Evolutionary conservation across 2,888 invertebrate genomes (phyloP), one percentile per base, ranked within the genome.

Genomic region (Cryptophagus acutangulus): DNA sequence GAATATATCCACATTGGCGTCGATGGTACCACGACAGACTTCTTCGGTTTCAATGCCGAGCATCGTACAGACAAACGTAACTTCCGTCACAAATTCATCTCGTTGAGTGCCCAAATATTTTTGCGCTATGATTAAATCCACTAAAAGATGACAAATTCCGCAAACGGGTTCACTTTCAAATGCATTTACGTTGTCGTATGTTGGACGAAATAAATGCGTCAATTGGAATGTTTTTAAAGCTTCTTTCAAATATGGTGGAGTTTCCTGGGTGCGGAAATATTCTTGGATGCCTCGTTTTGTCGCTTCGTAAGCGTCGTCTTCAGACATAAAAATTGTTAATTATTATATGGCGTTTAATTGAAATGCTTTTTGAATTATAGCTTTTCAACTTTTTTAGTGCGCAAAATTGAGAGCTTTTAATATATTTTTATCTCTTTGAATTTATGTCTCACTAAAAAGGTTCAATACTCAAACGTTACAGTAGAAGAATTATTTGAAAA

Each of bases 1-100:
- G 14, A 81, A 53, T 16, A 77, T 74, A 15, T 77, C 78, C 26
- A 3, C 26, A 26, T 26, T 26, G 4, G 3, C 12, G 3, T 26
- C 26, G 9, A 26, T n/a, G 13, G 28, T n/a, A 2, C 45, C 45
- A 9, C 33, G 17, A 36, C 45, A 45, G 8, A 45, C 45, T 13
- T 38, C 17, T 3, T 37, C 10, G n/a, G 29, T 30, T 33, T 45
- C 45, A 18, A 45, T 36, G 25, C 30, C 14, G n/a, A 45, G 26
- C 3, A 16, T 10, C 2, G 16, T 30, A 25, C 45, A 45, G 10
- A 45, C 17, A 33, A 16, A 17, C 8, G 17, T 31, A 2, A 39
- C 34, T 17, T 28, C 29, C 2, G 35, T 26, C 4, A 24, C 5
- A 4, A 47, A 12, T 20, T 45, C 38, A 1, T 40, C 29, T 1